Evolutionary conservation across 92 coral and sea anemone species (phyloP).

Genomic region (Bergia sp.): DNA sequence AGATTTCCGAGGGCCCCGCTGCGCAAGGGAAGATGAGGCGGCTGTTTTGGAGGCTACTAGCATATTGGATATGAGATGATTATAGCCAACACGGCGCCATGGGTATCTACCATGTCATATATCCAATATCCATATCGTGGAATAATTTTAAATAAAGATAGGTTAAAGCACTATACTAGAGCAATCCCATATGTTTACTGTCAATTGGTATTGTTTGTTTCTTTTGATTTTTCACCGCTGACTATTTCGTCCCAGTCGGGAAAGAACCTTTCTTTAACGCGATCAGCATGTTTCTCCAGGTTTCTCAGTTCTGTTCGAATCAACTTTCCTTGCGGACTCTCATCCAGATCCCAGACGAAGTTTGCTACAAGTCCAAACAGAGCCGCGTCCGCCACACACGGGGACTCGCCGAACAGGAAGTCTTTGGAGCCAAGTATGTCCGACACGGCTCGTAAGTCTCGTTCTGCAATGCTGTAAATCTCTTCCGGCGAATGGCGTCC

Average conservation of each 20-base stretch:
- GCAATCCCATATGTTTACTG: background rate
- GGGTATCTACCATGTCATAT: too few species aligned
- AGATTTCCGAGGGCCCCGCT: too few species aligned
- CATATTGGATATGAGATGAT: too few species aligned
- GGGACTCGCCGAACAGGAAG: slow-evolving; percentile 82
- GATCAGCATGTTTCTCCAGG: slow-evolving; percentile 71
- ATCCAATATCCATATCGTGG: too few species aligned
- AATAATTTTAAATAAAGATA: too few species aligned
- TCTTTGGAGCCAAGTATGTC: slow-evolving; percentile 75
- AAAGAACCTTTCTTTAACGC: slow-evolving; percentile 72
- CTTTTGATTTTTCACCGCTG: background rate
- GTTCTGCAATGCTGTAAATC: slow-evolving; percentile 76
- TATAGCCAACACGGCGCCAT: too few species aligned
- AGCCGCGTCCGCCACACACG: slow-evolving; percentile 77
- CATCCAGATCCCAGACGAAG: slow-evolving; percentile 64
- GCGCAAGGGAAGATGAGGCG: too few species aligned
- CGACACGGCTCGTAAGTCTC: slow-evolving; percentile 81
- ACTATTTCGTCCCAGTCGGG: slow-evolving; percentile 83
- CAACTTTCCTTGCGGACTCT: slow-evolving; percentile 71
- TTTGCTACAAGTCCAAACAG: slow-evolving; percentile 74
- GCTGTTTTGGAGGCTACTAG: too few species aligned
- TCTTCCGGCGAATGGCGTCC: slow-evolving; percentile 89
- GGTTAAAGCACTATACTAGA: background rate
- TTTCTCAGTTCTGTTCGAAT: slow-evolving; percentile 66
- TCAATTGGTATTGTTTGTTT: background rate